These are phyloP conservation scores for Busseola fusca DNA, from an alignment of 2,888 invertebrate species.

Conservation along the genomic window DNA sequence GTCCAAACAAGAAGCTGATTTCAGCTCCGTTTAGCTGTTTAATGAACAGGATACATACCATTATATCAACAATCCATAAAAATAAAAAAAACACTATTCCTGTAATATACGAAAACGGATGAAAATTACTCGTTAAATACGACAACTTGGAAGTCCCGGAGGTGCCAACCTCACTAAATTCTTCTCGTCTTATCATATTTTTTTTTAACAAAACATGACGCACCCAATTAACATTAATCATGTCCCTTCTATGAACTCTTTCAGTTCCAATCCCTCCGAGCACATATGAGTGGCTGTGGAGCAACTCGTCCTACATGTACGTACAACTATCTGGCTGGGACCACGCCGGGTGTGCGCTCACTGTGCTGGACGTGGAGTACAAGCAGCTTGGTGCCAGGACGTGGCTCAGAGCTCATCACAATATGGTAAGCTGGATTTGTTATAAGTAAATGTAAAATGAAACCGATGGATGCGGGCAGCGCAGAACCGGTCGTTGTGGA, in stretches of 20 bases:
- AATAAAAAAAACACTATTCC: not conserved
- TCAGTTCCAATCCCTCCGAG: constrained; percentile 91
- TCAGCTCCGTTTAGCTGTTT: not conserved
- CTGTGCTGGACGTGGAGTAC: constrained; percentile 93
- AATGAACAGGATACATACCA: not conserved
- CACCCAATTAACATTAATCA: not conserved
- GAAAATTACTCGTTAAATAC: not conserved
- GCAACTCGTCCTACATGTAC: constrained; percentile 94
- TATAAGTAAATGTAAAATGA: no score
- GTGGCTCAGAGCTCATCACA: constrained; percentile 80
- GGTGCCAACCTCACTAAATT: not conserved
- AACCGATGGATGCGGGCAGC: no score
- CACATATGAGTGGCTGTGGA: constrained; percentile 92
- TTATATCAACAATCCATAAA: not conserved
- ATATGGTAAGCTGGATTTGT: no score
- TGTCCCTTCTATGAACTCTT: constrained; percentile 21
- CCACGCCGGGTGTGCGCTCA: constrained; percentile 94
- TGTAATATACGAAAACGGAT: not conserved
- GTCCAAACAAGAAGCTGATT: not conserved
- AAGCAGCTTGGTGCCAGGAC: constrained; percentile 84
- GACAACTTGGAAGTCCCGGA: not conserved
- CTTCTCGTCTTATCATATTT: not conserved
- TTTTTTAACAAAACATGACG: not conserved
- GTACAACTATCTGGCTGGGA: constrained; percentile 95
- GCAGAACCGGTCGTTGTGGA: no score